Percentiles rank a stretch among this genome's conserved stretches.
phyloP scores from a whole-genome alignment of 2,888 invertebrate species.

The Nomada hirtipes region DNA sequence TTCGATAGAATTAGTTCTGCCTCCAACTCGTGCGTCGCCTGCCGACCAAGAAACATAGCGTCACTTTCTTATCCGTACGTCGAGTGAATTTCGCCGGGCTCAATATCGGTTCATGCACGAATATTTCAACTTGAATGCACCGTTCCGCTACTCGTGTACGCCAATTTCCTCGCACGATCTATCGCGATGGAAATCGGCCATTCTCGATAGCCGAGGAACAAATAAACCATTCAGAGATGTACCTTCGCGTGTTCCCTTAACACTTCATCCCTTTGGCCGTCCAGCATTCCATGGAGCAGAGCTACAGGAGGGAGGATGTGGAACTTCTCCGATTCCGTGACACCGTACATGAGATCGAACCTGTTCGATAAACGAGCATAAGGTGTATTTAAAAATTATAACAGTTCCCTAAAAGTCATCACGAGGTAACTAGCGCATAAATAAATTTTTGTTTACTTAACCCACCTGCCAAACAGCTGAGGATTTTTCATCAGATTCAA shows the following conservation, averaged over 20 bases:
- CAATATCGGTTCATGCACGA: conserved; percentile 15
- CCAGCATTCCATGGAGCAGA: conserved; percentile 90
- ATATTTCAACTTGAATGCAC: not conserved
- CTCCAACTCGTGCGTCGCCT: conserved; percentile 82
- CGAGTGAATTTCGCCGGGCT: conserved; percentile 9
- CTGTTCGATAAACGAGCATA: conserved; percentile 82
- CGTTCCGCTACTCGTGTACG: not conserved
- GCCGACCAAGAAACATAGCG: conserved; percentile 50
- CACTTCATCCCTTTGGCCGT: conserved; percentile 91
- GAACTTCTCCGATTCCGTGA: conserved; percentile 93
- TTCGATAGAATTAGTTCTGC: conserved; percentile 78
- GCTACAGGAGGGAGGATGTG: conserved; percentile 90
- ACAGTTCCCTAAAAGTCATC: too few relatives aligned
- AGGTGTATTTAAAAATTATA: not conserved
- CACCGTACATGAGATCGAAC: conserved; percentile 94
- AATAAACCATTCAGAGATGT: conserved; percentile 1
- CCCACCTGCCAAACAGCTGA: conserved; percentile 91
- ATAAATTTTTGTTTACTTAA: not conserved
- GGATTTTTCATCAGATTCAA: conserved; percentile 90
- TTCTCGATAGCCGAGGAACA: not conserved
- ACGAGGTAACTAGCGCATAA: not conserved
- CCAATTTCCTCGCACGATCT: conserved; percentile 3
- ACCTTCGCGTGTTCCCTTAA: conserved; percentile 89
- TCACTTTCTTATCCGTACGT: conserved; percentile 38
- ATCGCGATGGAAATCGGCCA: conserved; percentile 1